A percentile compares a stretch with the other conserved stretches of the same genome.
Evolutionary conservation across 2,888 invertebrate species (phyloP).

Genomic region (Anoplius nigerrimus): DNA sequence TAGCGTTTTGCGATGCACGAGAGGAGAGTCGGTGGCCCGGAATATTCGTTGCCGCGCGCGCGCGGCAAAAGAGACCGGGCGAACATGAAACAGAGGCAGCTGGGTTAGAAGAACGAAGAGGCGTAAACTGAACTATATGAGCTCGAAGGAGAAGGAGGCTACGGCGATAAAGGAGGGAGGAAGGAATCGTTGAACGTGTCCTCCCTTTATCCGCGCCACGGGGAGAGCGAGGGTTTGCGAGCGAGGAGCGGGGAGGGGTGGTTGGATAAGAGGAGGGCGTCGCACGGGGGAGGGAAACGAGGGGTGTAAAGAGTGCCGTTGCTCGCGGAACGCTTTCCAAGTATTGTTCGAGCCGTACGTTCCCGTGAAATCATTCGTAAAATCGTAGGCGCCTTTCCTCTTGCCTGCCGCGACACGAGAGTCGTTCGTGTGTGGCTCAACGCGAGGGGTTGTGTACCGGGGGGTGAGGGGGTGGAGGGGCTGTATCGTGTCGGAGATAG

Average conservation of each 20-base stretch:
- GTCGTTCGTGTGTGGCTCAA: not conserved
- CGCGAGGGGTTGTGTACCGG: not conserved
- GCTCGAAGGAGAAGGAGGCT: not conserved
- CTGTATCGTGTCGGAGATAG: too few species aligned
- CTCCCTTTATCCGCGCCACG: constrained; percentile 2
- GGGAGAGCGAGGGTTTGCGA: constrained; percentile 21
- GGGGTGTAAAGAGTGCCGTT: too few species aligned
- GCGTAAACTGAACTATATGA: constrained; percentile 2
- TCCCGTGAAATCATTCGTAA: constrained; percentile 62
- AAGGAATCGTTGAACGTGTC: constrained; percentile 22
- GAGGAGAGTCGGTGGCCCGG: constrained; percentile 27
- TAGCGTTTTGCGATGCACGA: constrained; percentile 43
- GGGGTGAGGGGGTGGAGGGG: too few species aligned
- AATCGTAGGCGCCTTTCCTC: constrained; percentile 43
- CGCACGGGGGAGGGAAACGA: not conserved
- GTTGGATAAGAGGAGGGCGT: constrained; percentile 12
- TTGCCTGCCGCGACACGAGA: not conserved
- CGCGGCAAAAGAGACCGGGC: too few species aligned
- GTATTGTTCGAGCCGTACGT: constrained; percentile 52
- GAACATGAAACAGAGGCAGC: not conserved
- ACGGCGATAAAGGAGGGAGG: constrained; percentile 20
- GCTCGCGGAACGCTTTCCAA: constrained; percentile 31
- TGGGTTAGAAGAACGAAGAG: constrained; percentile 9
- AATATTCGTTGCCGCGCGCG: constrained; percentile 24
- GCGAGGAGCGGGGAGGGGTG: constrained; percentile 30